Evolutionary conservation across 2,888 invertebrate genomes (phyloP).

Genomic region (Apodemia hepburni): DNA sequence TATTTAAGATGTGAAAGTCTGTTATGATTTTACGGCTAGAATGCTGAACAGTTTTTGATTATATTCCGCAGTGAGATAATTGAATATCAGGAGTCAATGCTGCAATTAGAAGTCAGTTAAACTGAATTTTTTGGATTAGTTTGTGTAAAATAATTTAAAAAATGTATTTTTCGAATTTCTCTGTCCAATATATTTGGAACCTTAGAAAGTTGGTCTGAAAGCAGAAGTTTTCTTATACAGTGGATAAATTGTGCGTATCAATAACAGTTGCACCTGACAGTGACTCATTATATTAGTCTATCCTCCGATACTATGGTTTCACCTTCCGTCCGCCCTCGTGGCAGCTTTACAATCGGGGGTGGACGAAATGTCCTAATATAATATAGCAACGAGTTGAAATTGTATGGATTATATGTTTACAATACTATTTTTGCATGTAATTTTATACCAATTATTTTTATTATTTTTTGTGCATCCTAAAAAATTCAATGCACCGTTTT

Average conservation of each 20-base stretch:
- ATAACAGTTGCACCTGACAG: neutral
- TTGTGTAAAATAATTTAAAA: too few relatives aligned
- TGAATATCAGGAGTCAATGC: too few relatives aligned
- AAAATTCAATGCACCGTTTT: too few relatives aligned
- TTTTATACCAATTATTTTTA: neutral
- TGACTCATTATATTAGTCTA: conserved; percentile 8
- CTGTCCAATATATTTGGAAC: neutral
- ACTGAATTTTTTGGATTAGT: too few relatives aligned
- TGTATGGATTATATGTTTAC: conserved; percentile 7
- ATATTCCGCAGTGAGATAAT: too few relatives aligned
- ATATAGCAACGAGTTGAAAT: conserved; percentile 10
- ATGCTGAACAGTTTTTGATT: too few relatives aligned
- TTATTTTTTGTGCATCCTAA: neutral
- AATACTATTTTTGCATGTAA: neutral
- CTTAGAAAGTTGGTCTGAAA: conserved; percentile 1
- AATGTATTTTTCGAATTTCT: too few relatives aligned
- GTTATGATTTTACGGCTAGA: too few relatives aligned
- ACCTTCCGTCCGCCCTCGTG: conserved; percentile 10
- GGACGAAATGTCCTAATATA: conserved; percentile 5
- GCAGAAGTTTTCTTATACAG: neutral
- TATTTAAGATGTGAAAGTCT: too few relatives aligned
- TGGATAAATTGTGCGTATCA: neutral
- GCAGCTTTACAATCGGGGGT: conserved; percentile 11
- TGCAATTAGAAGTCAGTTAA: too few relatives aligned
- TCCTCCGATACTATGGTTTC: conserved; percentile 7